Percentiles rank a stretch among this genome's conserved stretches.
These are phyloP conservation scores for Rostratula benghalensis DNA, from an alignment of 2,113 vertebrate species.

Conservation along the genomic window DNA sequence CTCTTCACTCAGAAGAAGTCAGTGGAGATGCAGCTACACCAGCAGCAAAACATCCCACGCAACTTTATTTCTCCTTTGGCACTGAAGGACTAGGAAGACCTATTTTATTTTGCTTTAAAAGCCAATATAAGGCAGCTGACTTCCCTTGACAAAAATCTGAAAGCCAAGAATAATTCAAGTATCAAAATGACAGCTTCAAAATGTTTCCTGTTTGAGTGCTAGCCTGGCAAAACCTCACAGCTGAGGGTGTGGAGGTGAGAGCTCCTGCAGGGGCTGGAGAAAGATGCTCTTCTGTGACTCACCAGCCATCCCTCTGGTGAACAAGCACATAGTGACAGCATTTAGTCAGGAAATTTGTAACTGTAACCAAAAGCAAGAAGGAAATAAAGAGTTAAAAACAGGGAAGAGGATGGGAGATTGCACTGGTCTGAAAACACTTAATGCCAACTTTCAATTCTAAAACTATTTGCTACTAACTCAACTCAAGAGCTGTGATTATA, in stretches of 20 bases:
- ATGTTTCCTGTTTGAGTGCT: background rate
- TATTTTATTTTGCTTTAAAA: background rate
- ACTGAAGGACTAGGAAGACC: background rate
- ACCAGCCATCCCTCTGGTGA: background rate
- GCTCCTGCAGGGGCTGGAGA: background rate
- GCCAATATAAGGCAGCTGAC: background rate
- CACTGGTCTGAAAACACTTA: background rate
- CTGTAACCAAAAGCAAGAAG: background rate
- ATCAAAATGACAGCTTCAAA: background rate
- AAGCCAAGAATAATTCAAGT: background rate
- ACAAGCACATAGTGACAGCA: background rate
- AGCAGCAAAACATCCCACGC: background rate
- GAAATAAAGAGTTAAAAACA: background rate
- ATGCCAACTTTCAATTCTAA: background rate
- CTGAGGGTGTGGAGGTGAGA: background rate
- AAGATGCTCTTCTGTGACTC: background rate
- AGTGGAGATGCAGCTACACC: background rate
- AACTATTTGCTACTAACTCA: background rate
- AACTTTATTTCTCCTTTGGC: background rate
- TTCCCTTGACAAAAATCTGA: background rate
- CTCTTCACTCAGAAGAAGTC: background rate
- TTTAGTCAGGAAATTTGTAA: background rate
- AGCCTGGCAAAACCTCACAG: background rate
- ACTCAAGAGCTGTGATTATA: background rate
- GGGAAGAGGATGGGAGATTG: background rate